Conservation (phyloP, 2,888 invertebrate genomes). For the Rotaria socialis region DNA sequence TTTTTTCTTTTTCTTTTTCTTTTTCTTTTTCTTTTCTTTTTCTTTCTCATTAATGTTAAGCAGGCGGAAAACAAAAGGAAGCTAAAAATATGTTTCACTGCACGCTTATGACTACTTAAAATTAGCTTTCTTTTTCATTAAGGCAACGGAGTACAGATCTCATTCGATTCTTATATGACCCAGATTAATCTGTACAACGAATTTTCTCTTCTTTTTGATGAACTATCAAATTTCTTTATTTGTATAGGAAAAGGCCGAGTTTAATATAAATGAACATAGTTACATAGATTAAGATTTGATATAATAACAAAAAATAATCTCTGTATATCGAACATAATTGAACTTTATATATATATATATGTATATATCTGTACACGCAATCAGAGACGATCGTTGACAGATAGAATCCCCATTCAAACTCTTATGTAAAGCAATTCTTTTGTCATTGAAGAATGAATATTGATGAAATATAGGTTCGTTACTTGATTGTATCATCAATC, state of each 20-base stretch:
- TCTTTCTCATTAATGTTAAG: background rate
- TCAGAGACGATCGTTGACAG: background rate
- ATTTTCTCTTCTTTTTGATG: background rate
- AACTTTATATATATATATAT: background rate
- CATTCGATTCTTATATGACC: background rate
- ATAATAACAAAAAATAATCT: background rate
- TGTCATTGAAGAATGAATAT: slow-evolving; percentile 1
- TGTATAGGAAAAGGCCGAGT: background rate
- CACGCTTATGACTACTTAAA: background rate
- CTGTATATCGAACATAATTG: background rate
- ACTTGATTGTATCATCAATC: background rate
- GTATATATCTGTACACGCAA: background rate
- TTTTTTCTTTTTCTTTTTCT: too few species aligned
- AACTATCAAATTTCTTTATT: background rate
- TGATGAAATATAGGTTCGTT: background rate
- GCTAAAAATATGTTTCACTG: background rate
- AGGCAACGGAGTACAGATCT: background rate
- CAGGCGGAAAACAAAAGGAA: background rate
- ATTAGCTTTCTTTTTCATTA: background rate
- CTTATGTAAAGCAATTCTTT: background rate
- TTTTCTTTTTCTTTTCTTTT: background rate
- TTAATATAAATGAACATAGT: background rate
- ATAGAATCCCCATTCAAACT: background rate
- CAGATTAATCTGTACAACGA: background rate
- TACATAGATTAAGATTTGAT: background rate